These are phyloP conservation scores for Achatina immaculata DNA, from an alignment of 1,140 invertebrate genomes.

Conservation along the genomic window DNA sequence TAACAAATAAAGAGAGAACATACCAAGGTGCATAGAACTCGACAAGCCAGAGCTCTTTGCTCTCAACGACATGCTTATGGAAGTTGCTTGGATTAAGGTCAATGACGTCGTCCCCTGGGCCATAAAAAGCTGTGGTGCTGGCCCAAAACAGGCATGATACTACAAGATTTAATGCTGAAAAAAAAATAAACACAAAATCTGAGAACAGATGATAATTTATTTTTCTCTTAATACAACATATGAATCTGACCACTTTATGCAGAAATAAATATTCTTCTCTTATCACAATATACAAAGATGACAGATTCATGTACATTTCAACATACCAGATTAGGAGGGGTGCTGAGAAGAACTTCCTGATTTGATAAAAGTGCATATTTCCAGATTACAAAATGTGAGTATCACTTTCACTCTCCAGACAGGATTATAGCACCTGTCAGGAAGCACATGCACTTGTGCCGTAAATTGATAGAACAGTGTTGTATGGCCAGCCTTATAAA, in stretches of 20 bases:
- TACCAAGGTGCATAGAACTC: slow-evolving; percentile 95
- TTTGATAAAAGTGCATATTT: no score
- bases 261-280: neutral
- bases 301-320: no score
- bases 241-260: neutral
- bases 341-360: no score
- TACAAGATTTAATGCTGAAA: neutral
- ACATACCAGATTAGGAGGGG: no score
- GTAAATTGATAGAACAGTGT: no score
- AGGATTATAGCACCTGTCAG: no score
- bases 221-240: neutral
- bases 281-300: neutral
- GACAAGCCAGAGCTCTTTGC: slow-evolving; percentile 93
- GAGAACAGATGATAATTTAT: neutral
- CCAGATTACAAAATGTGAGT: no score
- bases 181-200: neutral
- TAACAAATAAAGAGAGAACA: slow-evolving; percentile 66
- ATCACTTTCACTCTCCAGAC: no score
- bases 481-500: no score
- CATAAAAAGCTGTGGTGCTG: slow-evolving; percentile 80
- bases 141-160: slow-evolving; percentile 43
- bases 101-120: slow-evolving; percentile 86
- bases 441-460: no score
- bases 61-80: slow-evolving; percentile 85
- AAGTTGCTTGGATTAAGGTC: slow-evolving; percentile 94